Evolutionary conservation across 2,888 invertebrate genomes (phyloP).

Genomic region (Drosophila maculinotata): DNA sequence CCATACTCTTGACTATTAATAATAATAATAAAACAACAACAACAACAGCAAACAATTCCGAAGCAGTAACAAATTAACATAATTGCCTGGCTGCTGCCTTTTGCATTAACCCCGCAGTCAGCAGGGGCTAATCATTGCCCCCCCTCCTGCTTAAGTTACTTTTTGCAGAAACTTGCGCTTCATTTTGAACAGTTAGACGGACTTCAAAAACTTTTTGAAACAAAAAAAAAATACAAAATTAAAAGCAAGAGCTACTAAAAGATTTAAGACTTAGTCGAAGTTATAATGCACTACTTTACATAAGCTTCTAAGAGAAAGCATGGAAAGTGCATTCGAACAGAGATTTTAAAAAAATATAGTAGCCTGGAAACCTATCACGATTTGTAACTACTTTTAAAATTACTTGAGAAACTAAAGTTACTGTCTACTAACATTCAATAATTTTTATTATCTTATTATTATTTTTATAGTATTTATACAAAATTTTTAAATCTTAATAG

Average conservation of each 20-base stretch:
- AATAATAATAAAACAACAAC: slow-evolving; percentile 46
- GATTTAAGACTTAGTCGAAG: slow-evolving; percentile 19
- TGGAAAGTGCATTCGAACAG: background rate
- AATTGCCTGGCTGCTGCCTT: slow-evolving; percentile 52
- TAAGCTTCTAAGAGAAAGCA: slow-evolving; percentile 15
- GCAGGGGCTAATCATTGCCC: slow-evolving; percentile 1
- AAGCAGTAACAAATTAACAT: slow-evolving; percentile 71
- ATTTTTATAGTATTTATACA: too few species aligned
- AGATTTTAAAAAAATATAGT: background rate
- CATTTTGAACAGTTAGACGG: slow-evolving; percentile 34
- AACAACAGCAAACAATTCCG: slow-evolving; percentile 25
- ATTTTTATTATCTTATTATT: too few species aligned
- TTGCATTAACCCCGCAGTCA: slow-evolving; percentile 10
- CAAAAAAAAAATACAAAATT: slow-evolving; percentile 3
- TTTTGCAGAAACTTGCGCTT: slow-evolving; percentile 36
- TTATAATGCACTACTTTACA: slow-evolving; percentile 30
- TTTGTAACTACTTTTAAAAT: background rate
- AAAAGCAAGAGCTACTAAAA: background rate
- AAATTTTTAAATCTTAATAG: too few species aligned
- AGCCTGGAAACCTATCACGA: background rate
- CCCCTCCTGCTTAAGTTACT: slow-evolving; percentile 30
- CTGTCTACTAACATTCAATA: too few species aligned
- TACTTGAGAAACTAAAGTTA: too few species aligned
- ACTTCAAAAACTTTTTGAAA: slow-evolving; percentile 35
- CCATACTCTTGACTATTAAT: slow-evolving; percentile 56